Evolutionary conservation across 2,888 invertebrate species (phyloP).

Genomic region (Sabatieria punctata): DNA sequence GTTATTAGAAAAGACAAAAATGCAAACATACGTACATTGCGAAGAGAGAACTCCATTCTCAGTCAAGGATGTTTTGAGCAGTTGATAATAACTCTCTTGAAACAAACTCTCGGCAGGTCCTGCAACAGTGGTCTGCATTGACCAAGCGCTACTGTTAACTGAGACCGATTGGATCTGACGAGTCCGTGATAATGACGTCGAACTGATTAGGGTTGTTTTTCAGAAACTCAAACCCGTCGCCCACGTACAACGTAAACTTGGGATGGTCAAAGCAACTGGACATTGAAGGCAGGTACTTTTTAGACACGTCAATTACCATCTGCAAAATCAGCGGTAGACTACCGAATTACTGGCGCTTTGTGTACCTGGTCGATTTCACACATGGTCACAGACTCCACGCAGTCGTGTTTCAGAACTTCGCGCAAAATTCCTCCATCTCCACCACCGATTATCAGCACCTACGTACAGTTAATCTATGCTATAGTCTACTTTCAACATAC

Average conservation of each 20-base stretch:
- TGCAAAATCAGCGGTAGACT: constrained; percentile 37
- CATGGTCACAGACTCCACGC: constrained; percentile 63
- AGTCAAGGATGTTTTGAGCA: constrained; percentile 64
- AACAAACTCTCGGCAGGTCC: constrained; percentile 54
- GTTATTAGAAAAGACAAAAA: too few species aligned
- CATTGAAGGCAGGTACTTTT: constrained; percentile 75
- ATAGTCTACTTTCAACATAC: too few species aligned
- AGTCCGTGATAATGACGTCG: constrained; percentile 95
- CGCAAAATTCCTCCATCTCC: constrained; percentile 95
- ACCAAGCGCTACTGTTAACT: background rate
- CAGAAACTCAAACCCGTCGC: constrained; percentile 89
- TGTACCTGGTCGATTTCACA: constrained; percentile 81
- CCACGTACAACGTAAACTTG: constrained; percentile 63
- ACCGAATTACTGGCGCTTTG: too few species aligned
- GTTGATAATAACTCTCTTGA: constrained; percentile 60
- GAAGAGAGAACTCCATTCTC: constrained; percentile 80
- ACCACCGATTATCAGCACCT: constrained; percentile 82
- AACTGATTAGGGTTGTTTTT: constrained; percentile 60
- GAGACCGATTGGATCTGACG: constrained; percentile 81
- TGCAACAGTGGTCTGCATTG: constrained; percentile 21
- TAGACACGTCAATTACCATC: constrained; percentile 72
- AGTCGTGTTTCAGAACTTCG: constrained; percentile 79
- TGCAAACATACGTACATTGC: constrained; percentile 45
- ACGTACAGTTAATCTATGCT: too few species aligned
- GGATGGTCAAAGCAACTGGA: constrained; percentile 62